Evolutionary conservation across 1,140 invertebrate species (phyloP), one percentile per base, ranked within the genome.

Genomic region (Littorina saxatilis): DNA sequence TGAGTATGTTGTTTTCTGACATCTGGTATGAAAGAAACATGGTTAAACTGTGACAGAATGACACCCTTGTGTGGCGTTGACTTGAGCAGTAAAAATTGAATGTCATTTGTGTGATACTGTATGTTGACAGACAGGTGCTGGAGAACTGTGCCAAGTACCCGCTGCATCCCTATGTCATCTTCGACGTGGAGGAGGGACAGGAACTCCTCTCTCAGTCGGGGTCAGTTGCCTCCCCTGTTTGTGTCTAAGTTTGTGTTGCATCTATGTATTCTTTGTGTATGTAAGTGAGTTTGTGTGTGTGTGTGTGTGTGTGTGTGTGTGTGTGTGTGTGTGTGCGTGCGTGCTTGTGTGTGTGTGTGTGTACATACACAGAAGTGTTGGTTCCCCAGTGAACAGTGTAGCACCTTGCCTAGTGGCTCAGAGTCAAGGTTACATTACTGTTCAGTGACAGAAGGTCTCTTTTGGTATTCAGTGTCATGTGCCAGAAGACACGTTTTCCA

Each of bases 121-220:
- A n/a, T n/a, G n/a, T n/a, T n/a, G n/a, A n/a, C n/a, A n/a, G n/a
- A n/a, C n/a, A n/a, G n/a, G n/a, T n/a, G n/a, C n/a, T n/a, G n/a
- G n/a, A n/a, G n/a, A n/a, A 75, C 32, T 73, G 68, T 32, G 39
- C 52, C 23, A 79, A 73, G 0, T 83, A 43, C n/a, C 79, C 83
- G 20, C 58, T 88, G 66, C 76, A 80, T n/a, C 88, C 90, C 7
- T 91, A 89, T 81, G 32, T 88, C 43, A 68, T 91, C 52, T 91
- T 89, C 85, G 84, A 91, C 47, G 72, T 90, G 61, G 35, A 81
- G 37, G 84, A 86, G 40, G 86, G 90, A 27, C 74, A 82, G 63
- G 87, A 90, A 82, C 15, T 79, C 35, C 39, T 40, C 37, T 79
- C 43, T 2, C 43, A 63, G 55, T 78, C 61, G 7, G 58, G 37